Evolutionary conservation across 2,888 invertebrate species (phyloP), one percentile per base, ranked within the genome.

Genomic region (Tuberolachnus salignus): DNA sequence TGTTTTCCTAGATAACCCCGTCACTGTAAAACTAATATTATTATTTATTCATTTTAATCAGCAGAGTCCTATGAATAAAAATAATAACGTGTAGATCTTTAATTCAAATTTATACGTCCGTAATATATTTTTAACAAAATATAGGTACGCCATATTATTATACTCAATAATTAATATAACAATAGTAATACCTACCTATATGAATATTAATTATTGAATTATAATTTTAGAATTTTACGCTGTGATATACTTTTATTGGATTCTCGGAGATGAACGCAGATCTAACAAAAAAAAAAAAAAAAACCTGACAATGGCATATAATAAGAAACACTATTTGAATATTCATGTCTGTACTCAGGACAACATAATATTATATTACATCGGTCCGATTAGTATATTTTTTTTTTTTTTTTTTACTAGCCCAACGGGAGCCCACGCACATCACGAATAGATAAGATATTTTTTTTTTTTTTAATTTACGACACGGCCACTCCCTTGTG

Each of bases 381-480:
- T 51, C 26, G n/a, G 67, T 44, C 55, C 16, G 44, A 23, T 57
- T 44, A 44, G 23, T 53, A 67, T 44, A 34, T 67, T 67, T 51
- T 26, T 70, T 70, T 70, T 69, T 34, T 19, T 10, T 26, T 70
- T 70, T 70, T 69, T 34, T 19, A 6, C 55, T 57, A 19, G 14
- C 42, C 53, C 14, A 55, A 55, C 53, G 21, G 21, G 21, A 55
- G 42, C 69, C 70, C 70, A 70, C 70, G 44, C 55, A 57, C 44
- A 55, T 55, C 55, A 70, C 55, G 55, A 70, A 55, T 21, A 55
- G 42, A 70, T 44, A 57, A 57, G 55, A 44, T 53, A 53, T 69
- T 66, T 46, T 59, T 69, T 69, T 66, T 46, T 59, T 34, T 69
- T 69, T 19, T 21, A 69, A 70, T 55, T 70, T 70, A 70, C 13